Evolutionary conservation across 1,140 invertebrate species (phyloP), one percentile per base, ranked within the genome.

Genomic region (Macrobrachium nipponense): DNA sequence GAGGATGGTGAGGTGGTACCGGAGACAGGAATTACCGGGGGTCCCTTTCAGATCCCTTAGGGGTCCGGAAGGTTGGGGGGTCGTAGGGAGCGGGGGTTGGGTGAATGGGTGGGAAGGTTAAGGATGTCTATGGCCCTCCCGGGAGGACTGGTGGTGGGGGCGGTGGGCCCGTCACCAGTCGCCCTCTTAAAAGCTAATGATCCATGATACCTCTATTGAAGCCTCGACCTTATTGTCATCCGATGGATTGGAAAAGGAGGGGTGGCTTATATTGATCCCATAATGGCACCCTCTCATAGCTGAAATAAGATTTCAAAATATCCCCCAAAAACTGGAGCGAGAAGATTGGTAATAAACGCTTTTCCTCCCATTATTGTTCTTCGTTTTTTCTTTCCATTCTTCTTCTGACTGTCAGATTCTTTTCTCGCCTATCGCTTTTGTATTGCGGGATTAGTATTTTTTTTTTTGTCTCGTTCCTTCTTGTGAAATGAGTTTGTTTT

Each of bases 181-280:
- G 27, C 59, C 77, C 77, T 79, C 77, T 79, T 79, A 79, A 79
- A 79, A 79, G 77, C 77, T 79, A 79, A 79, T 79, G 77, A 79
- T 79, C 77, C 77, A 79, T 79, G 44, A 79, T 58, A 64, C 60
- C 20, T 79, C 61, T 79, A 79, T 64, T 43, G 77, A 27, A 27
- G n/a, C 77, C 27, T 36, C 77, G 27, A 79, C 77, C 77, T 79
- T 79, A 79, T 79, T 79, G 77, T 79, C 77, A 79, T 79, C 77
- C 77, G 77, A 62, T 64, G 77, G 77, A 60, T 79, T 64, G 77
- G 77, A 79, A 79, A 64, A 64, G 60, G 60, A 79, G 77, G 20
- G 77, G 36, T 11, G 7, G 20, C 44, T 10, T 73, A 36, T 36
- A 36, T 36, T 36, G 27, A 36, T 36, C 27, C 27, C 27, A 36